These are phyloP conservation scores for Lagocephalus sceleratus DNA, from an alignment of 2,797 vertebrate species.

Conservation along the genomic window DNA sequence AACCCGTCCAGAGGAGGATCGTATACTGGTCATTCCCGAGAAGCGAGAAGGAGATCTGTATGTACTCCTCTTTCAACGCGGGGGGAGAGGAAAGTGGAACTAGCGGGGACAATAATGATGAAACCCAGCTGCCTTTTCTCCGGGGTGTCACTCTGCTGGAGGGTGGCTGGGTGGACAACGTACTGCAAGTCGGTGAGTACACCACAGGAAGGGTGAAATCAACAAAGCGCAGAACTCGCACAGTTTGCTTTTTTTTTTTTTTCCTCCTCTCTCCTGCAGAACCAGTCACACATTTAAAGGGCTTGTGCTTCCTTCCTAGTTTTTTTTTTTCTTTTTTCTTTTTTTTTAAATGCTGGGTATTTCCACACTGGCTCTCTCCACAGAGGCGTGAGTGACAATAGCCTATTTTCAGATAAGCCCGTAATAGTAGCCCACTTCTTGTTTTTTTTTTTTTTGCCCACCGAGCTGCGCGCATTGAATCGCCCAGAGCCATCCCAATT, in stretches of 20 bases:
- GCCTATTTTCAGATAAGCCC: constrained; percentile 66
- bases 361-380: constrained; percentile 54
- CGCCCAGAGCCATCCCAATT: constrained; percentile 78
- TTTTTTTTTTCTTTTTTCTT: constrained; percentile 50
- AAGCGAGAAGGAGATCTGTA: constrained; percentile 97
- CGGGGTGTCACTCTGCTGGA: constrained; percentile 94
- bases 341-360: constrained; percentile 67
- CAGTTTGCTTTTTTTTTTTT: constrained; percentile 34
- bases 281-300: constrained; percentile 51
- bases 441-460: constrained; percentile 76
- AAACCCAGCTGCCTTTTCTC: constrained; percentile 92
- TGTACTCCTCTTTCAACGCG: constrained; percentile 98
- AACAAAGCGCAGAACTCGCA: constrained; percentile 41
- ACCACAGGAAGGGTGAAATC: constrained; percentile 29
- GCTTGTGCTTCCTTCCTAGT: constrained; percentile 44
- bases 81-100: constrained; percentile 85
- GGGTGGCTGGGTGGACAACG: constrained; percentile 96
- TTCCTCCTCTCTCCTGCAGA: constrained; percentile 14
- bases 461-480: constrained; percentile 76
- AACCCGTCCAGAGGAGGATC: constrained; percentile 95
- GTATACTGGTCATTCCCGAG: constrained; percentile 98
- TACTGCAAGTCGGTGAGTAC: constrained; percentile 98
- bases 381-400: constrained; percentile 58
- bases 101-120: constrained; percentile 82
- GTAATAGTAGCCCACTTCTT: constrained; percentile 71